These are phyloP conservation scores for Parauchenoglanis ngamensis DNA, from an alignment of 2,797 vertebrate genomes.

Conservation along the genomic window DNA sequence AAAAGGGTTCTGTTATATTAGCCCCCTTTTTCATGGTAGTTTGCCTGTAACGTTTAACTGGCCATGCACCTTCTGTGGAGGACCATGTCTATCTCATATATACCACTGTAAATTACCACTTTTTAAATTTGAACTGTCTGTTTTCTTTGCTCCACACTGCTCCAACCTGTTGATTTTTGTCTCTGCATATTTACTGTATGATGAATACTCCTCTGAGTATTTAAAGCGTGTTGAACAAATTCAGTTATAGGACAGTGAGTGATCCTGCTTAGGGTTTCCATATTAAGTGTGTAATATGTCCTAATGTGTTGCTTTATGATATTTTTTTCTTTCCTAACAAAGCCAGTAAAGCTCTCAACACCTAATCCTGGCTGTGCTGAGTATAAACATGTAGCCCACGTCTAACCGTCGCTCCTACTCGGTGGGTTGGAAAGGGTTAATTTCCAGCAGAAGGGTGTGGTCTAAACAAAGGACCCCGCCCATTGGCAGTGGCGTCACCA, in stretches of 20 bases:
- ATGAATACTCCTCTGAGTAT: too few species aligned
- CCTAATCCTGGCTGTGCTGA: not conserved
- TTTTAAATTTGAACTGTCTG: not conserved
- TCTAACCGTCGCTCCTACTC: not conserved
- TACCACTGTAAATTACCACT: too few species aligned
- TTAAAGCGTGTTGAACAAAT: constrained; percentile 1
- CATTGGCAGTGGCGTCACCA: constrained; percentile 10
- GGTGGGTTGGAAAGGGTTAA: not conserved
- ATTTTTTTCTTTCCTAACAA: not conserved
- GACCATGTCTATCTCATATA: not conserved
- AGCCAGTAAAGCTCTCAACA: not conserved
- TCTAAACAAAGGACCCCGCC: not conserved
- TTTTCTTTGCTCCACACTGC: too few species aligned
- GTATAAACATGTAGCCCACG: not conserved
- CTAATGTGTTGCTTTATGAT: not conserved
- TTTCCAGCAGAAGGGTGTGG: not conserved
- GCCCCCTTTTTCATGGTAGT: not conserved
- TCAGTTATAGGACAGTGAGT: not conserved
- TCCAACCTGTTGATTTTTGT: not conserved
- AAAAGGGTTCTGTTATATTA: not conserved
- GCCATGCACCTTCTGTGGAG: not conserved
- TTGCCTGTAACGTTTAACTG: not conserved
- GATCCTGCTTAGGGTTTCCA: not conserved
- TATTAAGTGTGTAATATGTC: not conserved
- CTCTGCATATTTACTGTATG: not conserved